Evolutionary conservation across 2,113 vertebrate species (phyloP).

Genomic region (Lathamus discolor): DNA sequence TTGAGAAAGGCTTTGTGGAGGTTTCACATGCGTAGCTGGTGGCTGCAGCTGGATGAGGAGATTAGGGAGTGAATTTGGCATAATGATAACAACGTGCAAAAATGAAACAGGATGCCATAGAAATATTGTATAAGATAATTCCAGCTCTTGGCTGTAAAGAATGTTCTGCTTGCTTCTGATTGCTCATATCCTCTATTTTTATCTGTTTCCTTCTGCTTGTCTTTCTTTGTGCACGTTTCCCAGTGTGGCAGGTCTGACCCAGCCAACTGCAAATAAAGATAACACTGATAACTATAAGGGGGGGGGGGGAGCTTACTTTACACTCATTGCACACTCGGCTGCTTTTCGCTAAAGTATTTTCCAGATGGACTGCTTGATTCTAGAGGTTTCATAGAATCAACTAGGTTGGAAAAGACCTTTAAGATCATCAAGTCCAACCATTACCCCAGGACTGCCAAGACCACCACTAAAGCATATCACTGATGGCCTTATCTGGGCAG

Average conservation of each 20-base stretch:
- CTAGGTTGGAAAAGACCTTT: neutral
- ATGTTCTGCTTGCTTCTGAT: conserved; percentile 41
- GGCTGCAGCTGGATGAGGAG: neutral
- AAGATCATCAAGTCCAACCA: neutral
- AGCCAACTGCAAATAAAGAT: conserved; percentile 40
- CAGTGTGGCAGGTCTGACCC: conserved; percentile 15
- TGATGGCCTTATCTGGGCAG: neutral
- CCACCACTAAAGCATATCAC: neutral
- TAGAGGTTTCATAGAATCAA: neutral
- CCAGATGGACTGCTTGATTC: neutral
- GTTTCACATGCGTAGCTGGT: neutral
- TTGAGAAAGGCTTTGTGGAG: neutral
- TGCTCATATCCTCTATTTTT: conserved; percentile 34
- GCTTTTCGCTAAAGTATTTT: neutral
- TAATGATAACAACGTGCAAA: conserved; percentile 18
- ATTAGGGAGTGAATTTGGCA: neutral
- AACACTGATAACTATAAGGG: neutral
- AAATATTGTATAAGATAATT: neutral
- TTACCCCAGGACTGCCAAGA: neutral
- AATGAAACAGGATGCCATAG: conserved; percentile 32
- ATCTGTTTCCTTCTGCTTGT: conserved; percentile 29
- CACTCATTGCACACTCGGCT: neutral
- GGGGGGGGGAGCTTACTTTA: neutral
- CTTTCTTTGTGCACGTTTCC: conserved; percentile 27
- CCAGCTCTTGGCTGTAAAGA: neutral